phyloP scores from a whole-genome alignment of 2,888 invertebrate genomes.

The Cheilosia pagana region DNA sequence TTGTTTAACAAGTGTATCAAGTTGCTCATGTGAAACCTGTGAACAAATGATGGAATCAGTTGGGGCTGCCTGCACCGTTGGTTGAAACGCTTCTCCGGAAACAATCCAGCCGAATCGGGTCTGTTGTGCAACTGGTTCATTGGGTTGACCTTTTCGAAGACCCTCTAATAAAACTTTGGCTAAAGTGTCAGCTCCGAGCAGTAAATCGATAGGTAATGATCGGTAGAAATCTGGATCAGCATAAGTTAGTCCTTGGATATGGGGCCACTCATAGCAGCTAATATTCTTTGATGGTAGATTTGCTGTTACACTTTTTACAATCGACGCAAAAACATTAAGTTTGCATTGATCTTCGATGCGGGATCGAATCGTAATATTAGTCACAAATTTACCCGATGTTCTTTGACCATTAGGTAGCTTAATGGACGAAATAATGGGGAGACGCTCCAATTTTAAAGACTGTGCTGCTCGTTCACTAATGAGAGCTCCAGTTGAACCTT shows the following conservation, averaged over 20 bases:
- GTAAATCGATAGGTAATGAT: constrained; percentile 31
- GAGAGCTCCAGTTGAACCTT: constrained; percentile 37
- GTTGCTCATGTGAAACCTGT: constrained; percentile 21
- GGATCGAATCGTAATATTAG: constrained; percentile 22
- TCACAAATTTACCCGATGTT: constrained; percentile 7
- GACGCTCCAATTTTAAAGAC: background rate
- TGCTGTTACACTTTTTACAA: constrained; percentile 12
- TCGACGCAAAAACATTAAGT: constrained; percentile 18
- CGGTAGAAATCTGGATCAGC: too few relatives aligned
- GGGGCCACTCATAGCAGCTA: constrained; percentile 21
- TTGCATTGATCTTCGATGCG: constrained; percentile 29
- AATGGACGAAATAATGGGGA: constrained; percentile 18
- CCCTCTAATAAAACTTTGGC: constrained; percentile 19
- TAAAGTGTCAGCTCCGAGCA: constrained; percentile 33
- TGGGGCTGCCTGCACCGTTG: background rate
- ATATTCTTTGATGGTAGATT: constrained; percentile 3
- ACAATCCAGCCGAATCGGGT: constrained; percentile 40
- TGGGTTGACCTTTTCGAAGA: constrained; percentile 22
- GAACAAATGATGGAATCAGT: constrained; percentile 5
- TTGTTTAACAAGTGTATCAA: constrained; percentile 8
- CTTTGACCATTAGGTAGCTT: constrained; percentile 25
- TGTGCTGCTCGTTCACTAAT: constrained; percentile 36
- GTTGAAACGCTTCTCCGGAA: constrained; percentile 14
- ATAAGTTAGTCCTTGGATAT: too few relatives aligned
- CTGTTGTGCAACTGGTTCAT: constrained; percentile 28